phyloP scores from a whole-genome alignment of 2,888 invertebrate species.

The Drosophila buzzatii region DNA sequence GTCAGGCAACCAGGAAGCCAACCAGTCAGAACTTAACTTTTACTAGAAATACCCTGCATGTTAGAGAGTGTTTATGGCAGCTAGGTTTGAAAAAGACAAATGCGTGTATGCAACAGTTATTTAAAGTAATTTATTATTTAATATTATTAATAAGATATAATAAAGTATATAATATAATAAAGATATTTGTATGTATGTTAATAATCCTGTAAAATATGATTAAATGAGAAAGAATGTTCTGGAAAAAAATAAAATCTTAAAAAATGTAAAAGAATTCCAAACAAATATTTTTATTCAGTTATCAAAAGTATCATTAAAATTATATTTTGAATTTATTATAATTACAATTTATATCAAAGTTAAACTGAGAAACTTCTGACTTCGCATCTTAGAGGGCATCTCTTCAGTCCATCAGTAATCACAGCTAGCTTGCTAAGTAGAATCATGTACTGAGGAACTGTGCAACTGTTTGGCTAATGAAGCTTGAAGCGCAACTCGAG shows the following conservation, averaged over 20 bases:
- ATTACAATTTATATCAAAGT: not conserved
- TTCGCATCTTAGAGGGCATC: not conserved
- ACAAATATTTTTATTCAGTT: no score
- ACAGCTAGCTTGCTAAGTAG: not conserved
- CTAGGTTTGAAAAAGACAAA: no score
- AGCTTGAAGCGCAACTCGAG: conserved; percentile 60
- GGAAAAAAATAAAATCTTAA: no score
- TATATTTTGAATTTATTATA: not conserved
- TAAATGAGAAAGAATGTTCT: not conserved
- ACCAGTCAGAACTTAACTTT: conserved; percentile 31
- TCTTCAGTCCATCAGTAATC: not conserved
- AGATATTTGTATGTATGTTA: no score
- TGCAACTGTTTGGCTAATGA: conserved; percentile 68
- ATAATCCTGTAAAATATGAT: no score
- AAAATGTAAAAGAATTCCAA: no score
- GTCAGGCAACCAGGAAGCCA: conserved; percentile 34
- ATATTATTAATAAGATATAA: no score
- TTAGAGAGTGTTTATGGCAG: not conserved
- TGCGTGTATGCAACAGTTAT: no score
- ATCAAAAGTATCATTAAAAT: no score
- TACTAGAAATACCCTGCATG: conserved; percentile 25
- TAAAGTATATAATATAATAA: no score
- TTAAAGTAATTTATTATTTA: no score
- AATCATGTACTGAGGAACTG: conserved; percentile 20
- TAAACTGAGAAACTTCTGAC: not conserved